phyloP scores from a whole-genome alignment of 1,140 invertebrate species.

The Sesamia nonagrioides region DNA sequence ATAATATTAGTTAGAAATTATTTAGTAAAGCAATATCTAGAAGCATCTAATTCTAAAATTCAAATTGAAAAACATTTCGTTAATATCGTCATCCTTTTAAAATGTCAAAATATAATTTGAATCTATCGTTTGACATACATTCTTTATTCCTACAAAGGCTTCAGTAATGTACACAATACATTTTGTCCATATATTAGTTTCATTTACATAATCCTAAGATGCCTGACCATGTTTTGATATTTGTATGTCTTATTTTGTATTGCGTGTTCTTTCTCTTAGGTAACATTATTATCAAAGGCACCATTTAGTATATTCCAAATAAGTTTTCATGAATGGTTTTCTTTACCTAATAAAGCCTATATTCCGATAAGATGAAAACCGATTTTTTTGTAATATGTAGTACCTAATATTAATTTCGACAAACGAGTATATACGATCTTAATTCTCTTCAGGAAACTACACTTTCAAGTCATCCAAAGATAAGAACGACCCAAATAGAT shows the following conservation, averaged over 20 bases:
- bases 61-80: neutral
- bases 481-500: neutral
- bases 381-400: no score
- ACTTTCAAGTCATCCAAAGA: neutral
- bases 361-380: no score
- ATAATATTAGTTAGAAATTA: no score
- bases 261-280: neutral
- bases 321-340: no score
- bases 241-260: neutral
- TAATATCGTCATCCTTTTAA: neutral
- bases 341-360: no score
- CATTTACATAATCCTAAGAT: conserved; percentile 17
- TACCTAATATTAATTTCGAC: no score
- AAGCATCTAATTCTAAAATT: no score
- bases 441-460: neutral
- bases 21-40: no score
- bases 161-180: neutral
- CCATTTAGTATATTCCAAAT: no score
- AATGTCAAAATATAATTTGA: neutral
- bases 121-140: neutral
- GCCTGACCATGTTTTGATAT: neutral
- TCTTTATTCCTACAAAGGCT: neutral
- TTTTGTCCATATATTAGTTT: conserved; percentile 2
- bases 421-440: no score
- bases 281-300: neutral